These are phyloP conservation scores for Pangasius mekongensis DNA, from an alignment of 2,797 vertebrate genomes.

Conservation along the genomic window DNA sequence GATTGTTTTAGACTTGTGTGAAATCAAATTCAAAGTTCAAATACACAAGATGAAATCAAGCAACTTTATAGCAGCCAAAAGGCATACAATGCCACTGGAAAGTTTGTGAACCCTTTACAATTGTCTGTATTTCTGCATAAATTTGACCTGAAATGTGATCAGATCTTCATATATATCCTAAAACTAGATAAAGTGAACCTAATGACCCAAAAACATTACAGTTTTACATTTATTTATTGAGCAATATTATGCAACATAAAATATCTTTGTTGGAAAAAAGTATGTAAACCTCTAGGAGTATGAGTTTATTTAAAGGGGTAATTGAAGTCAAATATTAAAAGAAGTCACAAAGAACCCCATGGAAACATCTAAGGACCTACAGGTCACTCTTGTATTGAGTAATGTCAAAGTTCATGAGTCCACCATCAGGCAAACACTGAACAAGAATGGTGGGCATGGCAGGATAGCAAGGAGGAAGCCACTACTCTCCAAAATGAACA, in stretches of 20 bases:
- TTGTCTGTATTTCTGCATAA: background rate
- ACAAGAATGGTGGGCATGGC: background rate
- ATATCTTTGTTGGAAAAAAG: background rate
- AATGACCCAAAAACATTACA: no score
- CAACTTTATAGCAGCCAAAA: background rate
- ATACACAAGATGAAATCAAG: background rate
- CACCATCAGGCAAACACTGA: background rate
- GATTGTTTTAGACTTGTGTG: background rate
- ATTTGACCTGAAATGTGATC: no score
- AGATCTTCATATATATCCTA: no score
- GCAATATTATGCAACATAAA: background rate
- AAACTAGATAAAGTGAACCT: no score
- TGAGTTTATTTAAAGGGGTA: no score
- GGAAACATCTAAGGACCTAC: background rate
- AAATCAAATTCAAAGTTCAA: background rate
- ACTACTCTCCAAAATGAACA: background rate
- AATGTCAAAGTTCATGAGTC: background rate
- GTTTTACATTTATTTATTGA: background rate
- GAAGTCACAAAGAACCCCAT: background rate
- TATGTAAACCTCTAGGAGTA: no score
- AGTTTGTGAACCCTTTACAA: no score
- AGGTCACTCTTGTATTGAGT: background rate
- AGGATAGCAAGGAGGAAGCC: background rate
- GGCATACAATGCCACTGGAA: background rate
- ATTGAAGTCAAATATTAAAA: background rate